Conservation (phyloP, 2,797 vertebrate species). For the Carduelis carduelis region DNA sequence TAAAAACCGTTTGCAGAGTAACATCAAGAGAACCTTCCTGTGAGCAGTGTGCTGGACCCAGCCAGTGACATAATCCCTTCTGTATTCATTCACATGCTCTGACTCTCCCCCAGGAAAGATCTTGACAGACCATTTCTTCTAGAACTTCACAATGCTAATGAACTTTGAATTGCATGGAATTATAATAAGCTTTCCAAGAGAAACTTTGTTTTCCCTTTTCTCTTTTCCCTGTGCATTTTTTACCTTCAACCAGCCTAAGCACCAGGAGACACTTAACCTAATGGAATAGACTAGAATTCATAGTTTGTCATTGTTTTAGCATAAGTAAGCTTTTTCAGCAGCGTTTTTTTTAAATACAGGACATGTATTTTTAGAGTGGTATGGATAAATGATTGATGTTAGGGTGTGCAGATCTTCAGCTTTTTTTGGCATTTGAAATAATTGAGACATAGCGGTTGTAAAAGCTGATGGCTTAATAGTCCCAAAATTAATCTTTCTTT, state of each 20-base stretch:
- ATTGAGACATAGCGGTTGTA: not conserved
- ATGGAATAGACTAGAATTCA: not conserved
- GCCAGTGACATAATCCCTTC: not conserved
- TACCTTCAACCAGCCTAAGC: not conserved
- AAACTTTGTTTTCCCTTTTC: not conserved
- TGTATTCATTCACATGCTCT: rapidly evolving
- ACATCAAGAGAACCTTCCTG: rapidly evolving
- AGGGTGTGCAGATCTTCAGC: not conserved
- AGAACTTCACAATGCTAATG: not conserved
- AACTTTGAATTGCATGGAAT: not conserved
- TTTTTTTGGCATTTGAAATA: not conserved
- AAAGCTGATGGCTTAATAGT: not conserved
- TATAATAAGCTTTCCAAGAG: not conserved
- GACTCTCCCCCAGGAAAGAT: not conserved
- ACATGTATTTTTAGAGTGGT: not conserved
- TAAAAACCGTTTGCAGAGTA: not conserved
- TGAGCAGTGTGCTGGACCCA: not conserved
- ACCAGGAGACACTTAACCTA: not conserved
- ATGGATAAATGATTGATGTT: not conserved
- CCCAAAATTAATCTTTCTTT: not conserved
- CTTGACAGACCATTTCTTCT: not conserved
- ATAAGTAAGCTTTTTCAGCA: not conserved
- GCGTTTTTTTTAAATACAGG: not conserved
- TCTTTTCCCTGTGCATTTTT: not conserved
- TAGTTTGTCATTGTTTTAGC: not conserved